phyloP scores from a whole-genome alignment of 2,113 vertebrate genomes.

The Tamias sibiricus region DNA sequence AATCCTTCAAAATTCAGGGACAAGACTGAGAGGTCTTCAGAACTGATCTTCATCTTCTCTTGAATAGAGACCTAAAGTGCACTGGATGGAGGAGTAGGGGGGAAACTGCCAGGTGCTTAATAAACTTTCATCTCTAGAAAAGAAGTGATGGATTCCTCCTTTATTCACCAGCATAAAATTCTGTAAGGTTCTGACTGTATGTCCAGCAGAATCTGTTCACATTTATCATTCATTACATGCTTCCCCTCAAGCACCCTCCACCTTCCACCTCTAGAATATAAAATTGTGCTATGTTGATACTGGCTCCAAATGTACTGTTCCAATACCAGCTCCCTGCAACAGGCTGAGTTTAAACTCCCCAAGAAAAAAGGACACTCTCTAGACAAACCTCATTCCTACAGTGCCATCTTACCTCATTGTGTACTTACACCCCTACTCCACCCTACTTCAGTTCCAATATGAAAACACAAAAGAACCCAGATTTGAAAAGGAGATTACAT shows the following conservation, averaged over 20 bases:
- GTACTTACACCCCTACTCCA: background rate
- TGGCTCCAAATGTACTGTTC: background rate
- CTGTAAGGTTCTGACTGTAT: background rate
- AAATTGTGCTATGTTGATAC: background rate
- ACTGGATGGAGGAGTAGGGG: background rate
- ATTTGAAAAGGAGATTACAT: background rate
- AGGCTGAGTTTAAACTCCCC: background rate
- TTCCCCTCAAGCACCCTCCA: background rate
- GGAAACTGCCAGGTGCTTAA: background rate
- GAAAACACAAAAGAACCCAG: background rate
- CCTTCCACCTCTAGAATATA: background rate
- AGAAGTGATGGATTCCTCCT: background rate
- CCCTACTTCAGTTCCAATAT: rapidly evolving
- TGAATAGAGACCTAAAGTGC: background rate
- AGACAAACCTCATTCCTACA: background rate
- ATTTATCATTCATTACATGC: background rate
- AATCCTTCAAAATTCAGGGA: background rate
- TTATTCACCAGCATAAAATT: background rate
- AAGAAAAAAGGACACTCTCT: background rate
- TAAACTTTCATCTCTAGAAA: background rate
- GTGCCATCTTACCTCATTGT: background rate
- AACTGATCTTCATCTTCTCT: background rate
- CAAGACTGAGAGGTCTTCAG: background rate
- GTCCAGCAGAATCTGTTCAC: background rate
- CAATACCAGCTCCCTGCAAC: background rate